Evolutionary conservation across 2,113 vertebrate genomes (phyloP), one percentile per base, ranked within the genome.

Genomic region (Odontophorus gujanensis): DNA sequence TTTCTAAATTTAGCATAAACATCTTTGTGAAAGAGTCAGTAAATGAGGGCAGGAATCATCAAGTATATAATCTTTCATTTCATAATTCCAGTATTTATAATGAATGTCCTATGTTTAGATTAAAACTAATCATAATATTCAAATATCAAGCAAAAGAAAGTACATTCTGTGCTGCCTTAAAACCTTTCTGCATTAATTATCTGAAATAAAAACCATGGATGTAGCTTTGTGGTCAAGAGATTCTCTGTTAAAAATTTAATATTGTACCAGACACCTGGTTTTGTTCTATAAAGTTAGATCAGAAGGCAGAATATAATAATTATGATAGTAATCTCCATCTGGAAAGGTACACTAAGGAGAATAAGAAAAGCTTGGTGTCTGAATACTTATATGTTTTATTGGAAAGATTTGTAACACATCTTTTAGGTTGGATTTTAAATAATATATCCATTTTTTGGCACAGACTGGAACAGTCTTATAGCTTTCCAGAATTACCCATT

Each of bases 81-180:
- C 18, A 45, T 75, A 67, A 59, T 81, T 30, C 1, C n/a, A n/a
- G 62, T n/a, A 67, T 4, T 75, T 59, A 45, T 32, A 72, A 53
- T 26, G 22, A 1, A 89, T 66, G 8, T 57, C 30, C 77, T 53
- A 88, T 62, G 8, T 89, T 84, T 32, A 78, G 50, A 63, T 48
- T 50, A 63, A 67, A 91, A 36, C 9, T 40, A 51, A 42, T 73
- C 43, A 40, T 30, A 53, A 59, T 84, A 2, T 45, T 84, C n/a
- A 81, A n/a, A 7, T 66, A 63, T 68, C 50, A 66, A 51, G 0
- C 0, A 26, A 40, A 47, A 0, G 0, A 40, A 40, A 40, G 0
- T 5, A 26, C 4, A 26, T 38, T 74, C 84, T 11, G 42, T 14
- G 5, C 50, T 75, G 8, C 55, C 5, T 24, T 65, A 71, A 85